Base-by-base conservation (phyloP, 2,113 vertebrate species). In the Pelmatolapia mariae region DNA sequence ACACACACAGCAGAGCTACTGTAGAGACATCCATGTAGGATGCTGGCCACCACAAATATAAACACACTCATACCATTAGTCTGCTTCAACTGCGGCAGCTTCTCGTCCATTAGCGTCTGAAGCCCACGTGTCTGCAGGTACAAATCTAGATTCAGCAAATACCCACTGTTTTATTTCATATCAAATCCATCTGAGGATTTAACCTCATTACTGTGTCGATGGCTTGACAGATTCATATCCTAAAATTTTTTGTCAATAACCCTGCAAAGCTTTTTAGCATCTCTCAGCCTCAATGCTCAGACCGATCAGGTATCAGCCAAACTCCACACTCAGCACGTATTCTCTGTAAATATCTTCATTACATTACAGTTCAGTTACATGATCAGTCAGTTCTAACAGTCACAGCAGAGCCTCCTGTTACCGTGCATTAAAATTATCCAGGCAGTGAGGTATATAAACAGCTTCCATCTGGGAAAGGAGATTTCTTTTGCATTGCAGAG, bases 11-110 rank as follows among this genome's bases (percentile, higher is more conserved):
- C 82, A 38, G 56, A 18, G 89, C 92, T 82, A 87, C 91, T 90
- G 91, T 85, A 91, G 89, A 93, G 73, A 52, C 91, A 73, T 63
- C 87, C 87, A 56, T 84, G 91, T 78, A 85, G 89, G 89, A 84
- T 83, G 86, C 90, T 33, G 71, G 54, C 87, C 90, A 78, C 78
- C 87, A 56, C 90, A 87, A n/a, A 78, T 29, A 87, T 5, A 80
- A 43, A 87, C 82, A 85, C 90, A 80, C 52, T 45, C 79, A 63
- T 54, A 45, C 83, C 78, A 4, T 71, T 85, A 80, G 82, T 79
- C 93, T 79, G 86, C 73, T 61, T 29, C 78, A 82, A 47, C 47
- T 26, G 87, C 87, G 22, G 43, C n/a, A 10, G 82, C 86, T 83
- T 73, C 47, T 78, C 6, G 4, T 68, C 81, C 31, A 3, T 73